Evolutionary conservation across 2,113 vertebrate species (phyloP).

Genomic region (Sander lucioperca): DNA sequence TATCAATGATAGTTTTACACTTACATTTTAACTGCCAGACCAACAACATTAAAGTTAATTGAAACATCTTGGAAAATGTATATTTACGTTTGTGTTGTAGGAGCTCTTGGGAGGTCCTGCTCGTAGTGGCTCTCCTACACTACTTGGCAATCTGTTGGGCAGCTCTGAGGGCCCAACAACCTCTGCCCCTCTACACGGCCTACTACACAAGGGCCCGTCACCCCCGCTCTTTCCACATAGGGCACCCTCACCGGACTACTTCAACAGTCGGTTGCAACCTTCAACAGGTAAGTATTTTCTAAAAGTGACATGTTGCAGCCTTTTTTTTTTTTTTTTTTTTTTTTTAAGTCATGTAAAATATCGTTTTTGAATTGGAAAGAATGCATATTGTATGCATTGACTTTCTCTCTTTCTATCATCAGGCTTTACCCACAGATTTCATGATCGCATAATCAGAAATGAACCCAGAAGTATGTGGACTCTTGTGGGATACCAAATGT

Average conservation of each 20-base stretch:
- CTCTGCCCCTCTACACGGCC: constrained; percentile 78
- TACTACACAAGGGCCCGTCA: constrained; percentile 89
- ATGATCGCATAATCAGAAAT: background rate
- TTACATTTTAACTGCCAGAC: background rate
- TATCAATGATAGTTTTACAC: background rate
- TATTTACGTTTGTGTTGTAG: constrained; percentile 73
- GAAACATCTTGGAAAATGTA: background rate
- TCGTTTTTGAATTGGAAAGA: background rate
- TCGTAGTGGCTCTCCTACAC: constrained; percentile 86
- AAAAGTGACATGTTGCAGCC: background rate
- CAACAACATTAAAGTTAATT: background rate
- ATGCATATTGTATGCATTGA: background rate
- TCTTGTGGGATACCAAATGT: background rate
- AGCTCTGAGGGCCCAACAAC: constrained; percentile 81
- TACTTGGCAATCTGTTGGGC: constrained; percentile 89
- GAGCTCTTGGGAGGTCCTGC: constrained; percentile 90
- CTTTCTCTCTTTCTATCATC: background rate
- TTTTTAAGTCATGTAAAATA: background rate
- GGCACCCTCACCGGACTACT: constrained; percentile 92
- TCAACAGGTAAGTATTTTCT: constrained; percentile 83
- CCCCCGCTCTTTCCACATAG: constrained; percentile 91
- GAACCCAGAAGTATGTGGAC: background rate
- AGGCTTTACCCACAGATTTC: background rate
- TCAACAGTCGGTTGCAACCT: constrained; percentile 88
- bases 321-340: too few relatives aligned